phyloP scores from a whole-genome alignment of 2,888 invertebrate species.

The Alitta virens region DNA sequence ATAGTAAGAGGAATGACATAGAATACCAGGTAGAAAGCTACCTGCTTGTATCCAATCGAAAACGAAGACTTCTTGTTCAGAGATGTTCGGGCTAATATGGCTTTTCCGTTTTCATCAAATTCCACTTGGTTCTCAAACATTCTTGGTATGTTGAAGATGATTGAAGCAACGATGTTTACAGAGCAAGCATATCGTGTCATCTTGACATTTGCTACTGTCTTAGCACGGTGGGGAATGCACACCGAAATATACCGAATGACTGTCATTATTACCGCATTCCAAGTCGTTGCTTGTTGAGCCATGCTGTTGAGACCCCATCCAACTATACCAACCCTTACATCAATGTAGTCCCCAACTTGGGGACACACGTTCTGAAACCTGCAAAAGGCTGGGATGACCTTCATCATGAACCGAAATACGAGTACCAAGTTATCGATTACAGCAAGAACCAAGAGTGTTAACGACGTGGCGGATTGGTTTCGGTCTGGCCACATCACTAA shows the following conservation, averaged over 20 bases:
- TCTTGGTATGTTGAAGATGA: not conserved
- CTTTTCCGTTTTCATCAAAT: not conserved
- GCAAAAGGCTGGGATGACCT: not conserved
- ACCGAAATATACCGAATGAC: not conserved
- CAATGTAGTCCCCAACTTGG: not conserved
- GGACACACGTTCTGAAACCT: not conserved
- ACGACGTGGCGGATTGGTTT: not conserved
- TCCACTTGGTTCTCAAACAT: not conserved
- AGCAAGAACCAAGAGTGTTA: not conserved
- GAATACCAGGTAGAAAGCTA: not conserved
- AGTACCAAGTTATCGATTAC: not conserved
- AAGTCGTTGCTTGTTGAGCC: not conserved
- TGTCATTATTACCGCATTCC: not conserved
- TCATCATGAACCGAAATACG: not conserved
- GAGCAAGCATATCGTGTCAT: not conserved
- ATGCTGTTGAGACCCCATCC: not conserved
- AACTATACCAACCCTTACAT: not conserved
- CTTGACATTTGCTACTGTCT: not conserved
- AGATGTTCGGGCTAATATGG: not conserved
- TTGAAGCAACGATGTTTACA: not conserved
- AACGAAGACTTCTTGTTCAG: not conserved
- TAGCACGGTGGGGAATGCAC: not conserved
- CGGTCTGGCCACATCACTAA: not conserved
- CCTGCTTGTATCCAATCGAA: not conserved
- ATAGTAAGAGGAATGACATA: not conserved